Conservation (phyloP, 2,888 invertebrate genomes). For the Hemistola chrysoprasaria region DNA sequence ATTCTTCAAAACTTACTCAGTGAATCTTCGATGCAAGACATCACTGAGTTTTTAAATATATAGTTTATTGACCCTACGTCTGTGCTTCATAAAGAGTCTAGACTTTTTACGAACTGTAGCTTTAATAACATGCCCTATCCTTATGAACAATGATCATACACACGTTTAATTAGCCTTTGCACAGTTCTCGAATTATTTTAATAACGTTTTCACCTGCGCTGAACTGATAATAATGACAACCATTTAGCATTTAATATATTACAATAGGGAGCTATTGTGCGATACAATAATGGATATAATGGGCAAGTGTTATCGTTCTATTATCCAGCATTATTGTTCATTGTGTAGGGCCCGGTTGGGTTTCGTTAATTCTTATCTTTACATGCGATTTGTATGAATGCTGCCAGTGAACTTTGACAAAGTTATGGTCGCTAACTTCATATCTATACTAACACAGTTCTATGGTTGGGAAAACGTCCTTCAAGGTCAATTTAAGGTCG, state of each 20-base stretch:
- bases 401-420: neutral
- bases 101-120: neutral
- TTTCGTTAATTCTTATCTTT: conserved; percentile 25
- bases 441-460: too few relatives aligned
- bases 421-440: too few relatives aligned
- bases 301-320: conserved; percentile 27
- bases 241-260: conserved; percentile 33
- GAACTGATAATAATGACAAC: conserved; percentile 29
- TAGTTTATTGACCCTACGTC: too few relatives aligned
- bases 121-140: too few relatives aligned
- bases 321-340: conserved; percentile 27
- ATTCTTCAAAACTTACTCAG: too few relatives aligned
- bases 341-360: conserved; percentile 22
- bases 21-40: too few relatives aligned
- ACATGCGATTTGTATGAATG: conserved; percentile 23
- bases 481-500: too few relatives aligned
- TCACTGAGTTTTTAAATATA: too few relatives aligned
- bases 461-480: too few relatives aligned
- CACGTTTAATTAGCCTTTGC: conserved; percentile 9
- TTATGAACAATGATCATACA: neutral
- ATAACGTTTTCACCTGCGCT: conserved; percentile 24
- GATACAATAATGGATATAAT: conserved; percentile 30
- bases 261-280: conserved; percentile 24
- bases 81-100: too few relatives aligned
- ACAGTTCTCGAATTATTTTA: conserved; percentile 21